Evolutionary conservation across 2,797 vertebrate species (phyloP).

Genomic region (Pipistrellus pygmaeus): DNA sequence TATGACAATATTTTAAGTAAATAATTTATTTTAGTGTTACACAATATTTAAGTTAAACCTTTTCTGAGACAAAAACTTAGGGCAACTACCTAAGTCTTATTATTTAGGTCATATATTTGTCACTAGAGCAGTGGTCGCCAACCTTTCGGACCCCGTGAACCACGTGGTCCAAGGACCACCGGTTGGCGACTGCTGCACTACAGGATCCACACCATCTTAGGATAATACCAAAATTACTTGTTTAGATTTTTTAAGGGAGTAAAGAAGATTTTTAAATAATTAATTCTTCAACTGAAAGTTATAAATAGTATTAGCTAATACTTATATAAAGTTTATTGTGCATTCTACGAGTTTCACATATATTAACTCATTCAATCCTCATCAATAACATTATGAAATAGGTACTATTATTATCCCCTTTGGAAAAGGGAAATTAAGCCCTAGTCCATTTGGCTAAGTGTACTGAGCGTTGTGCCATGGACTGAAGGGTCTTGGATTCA

Average conservation of each 20-base stretch:
- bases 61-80: constrained; percentile 20
- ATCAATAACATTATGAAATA: constrained; percentile 2
- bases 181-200: neutral
- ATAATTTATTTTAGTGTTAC: constrained; percentile 38
- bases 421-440: neutral
- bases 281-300: constrained; percentile 14
- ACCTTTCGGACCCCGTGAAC: too few relatives aligned
- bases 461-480: too few relatives aligned
- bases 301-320: constrained; percentile 51
- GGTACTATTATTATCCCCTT: neutral
- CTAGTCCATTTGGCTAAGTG: too few relatives aligned
- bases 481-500: too few relatives aligned
- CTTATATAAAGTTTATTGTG: constrained; percentile 8
- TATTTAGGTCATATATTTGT: neutral
- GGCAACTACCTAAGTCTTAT: neutral
- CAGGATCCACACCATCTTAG: neutral
- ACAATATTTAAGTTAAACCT: constrained; percentile 53
- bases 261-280: constrained; percentile 37
- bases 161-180: too few relatives aligned
- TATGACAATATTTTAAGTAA: constrained; percentile 20
- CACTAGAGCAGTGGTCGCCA: neutral
- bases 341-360: constrained; percentile 10
- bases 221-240: neutral
- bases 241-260: neutral
- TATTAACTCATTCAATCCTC: constrained; percentile 26